phyloP scores from a whole-genome alignment of 2,888 invertebrate genomes.

The Athalia cordata region DNA sequence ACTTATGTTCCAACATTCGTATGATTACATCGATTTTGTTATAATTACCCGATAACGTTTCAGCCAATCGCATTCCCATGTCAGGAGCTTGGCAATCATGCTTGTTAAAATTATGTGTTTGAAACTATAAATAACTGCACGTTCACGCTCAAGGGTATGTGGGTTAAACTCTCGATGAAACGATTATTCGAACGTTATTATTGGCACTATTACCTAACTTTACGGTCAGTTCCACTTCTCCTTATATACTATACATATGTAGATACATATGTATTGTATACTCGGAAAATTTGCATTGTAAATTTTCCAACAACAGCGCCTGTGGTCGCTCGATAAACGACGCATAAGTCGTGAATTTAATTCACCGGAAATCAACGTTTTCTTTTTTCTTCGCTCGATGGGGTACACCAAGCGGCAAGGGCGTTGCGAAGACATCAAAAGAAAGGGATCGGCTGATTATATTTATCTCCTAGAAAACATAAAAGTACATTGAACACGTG shows the following conservation, averaged over 20 bases:
- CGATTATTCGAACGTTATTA: slow-evolving; percentile 10
- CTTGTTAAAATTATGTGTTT: background rate
- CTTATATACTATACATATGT: too few species aligned
- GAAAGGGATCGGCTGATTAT: background rate
- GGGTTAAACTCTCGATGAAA: slow-evolving; percentile 7
- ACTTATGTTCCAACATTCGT: too few species aligned
- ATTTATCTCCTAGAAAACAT: background rate
- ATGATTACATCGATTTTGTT: too few species aligned
- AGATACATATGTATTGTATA: too few species aligned
- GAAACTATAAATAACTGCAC: background rate
- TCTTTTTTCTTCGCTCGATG: background rate
- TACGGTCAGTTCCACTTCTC: slow-evolving; percentile 10
- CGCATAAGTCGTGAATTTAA: slow-evolving; percentile 17
- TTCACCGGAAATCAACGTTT: background rate
- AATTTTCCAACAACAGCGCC: slow-evolving; percentile 16
- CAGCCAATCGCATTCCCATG: too few species aligned
- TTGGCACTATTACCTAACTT: slow-evolving; percentile 3
- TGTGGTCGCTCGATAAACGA: slow-evolving; percentile 5
- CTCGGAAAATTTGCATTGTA: slow-evolving; percentile 22
- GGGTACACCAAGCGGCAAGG: background rate
- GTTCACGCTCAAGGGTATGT: background rate
- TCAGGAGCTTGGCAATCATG: background rate
- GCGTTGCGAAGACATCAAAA: background rate
- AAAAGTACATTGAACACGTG: too few species aligned
- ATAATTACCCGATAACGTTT: too few species aligned